phyloP scores from a whole-genome alignment of 1,140 invertebrate species.

The Colletes gigas region DNA sequence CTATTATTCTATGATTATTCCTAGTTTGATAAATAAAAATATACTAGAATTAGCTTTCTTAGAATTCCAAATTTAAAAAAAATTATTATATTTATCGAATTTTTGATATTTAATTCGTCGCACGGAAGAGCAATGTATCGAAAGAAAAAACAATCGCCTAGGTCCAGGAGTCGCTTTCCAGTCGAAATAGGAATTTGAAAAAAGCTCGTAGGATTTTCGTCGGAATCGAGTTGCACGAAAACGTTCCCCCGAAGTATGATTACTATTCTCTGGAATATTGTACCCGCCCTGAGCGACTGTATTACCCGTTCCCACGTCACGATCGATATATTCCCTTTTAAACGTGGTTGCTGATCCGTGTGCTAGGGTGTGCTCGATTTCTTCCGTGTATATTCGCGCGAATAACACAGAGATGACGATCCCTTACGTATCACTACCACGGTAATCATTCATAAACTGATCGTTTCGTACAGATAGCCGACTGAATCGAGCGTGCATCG shows the following conservation, averaged over 20 bases:
- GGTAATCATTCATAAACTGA: background rate
- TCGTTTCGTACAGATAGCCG: background rate
- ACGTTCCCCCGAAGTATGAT: background rate
- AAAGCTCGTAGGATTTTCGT: background rate
- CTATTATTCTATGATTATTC: too few species aligned
- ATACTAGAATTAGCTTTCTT: too few species aligned
- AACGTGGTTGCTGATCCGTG: conserved; percentile 10
- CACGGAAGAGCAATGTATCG: too few species aligned
- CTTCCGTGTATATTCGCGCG: background rate
- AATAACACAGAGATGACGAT: background rate
- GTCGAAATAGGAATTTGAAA: background rate
- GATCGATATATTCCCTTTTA: conserved; percentile 42
- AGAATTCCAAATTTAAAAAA: too few species aligned
- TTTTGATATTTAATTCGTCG: too few species aligned
- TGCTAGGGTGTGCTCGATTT: conserved; percentile 6
- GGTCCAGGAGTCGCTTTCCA: too few species aligned
- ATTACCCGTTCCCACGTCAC: background rate
- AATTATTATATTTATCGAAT: too few species aligned
- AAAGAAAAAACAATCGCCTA: too few species aligned
- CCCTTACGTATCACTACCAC: background rate
- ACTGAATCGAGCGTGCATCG: background rate
- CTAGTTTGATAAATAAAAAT: too few species aligned
- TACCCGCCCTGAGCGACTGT: background rate
- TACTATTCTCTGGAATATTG: conserved; percentile 10
- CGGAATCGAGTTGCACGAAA: background rate